These are phyloP conservation scores for Eupithecia pulchellata DNA, from an alignment of 2,888 invertebrate species.

Conservation along the genomic window DNA sequence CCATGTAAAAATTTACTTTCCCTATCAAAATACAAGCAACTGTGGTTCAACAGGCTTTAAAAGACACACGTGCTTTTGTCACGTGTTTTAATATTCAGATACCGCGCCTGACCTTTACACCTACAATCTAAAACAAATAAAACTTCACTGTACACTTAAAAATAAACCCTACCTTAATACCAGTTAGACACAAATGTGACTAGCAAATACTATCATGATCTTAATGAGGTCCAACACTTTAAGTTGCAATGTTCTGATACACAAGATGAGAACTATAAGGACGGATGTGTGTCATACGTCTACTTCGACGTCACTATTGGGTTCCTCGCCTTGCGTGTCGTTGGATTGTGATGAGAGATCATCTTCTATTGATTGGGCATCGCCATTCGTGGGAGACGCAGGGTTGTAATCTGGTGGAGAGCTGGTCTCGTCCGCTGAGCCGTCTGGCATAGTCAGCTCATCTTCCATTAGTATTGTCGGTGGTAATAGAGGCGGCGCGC, in stretches of 20 bases:
- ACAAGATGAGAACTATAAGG: constrained; percentile 46
- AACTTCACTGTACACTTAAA: constrained; percentile 40
- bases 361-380: constrained; percentile 30
- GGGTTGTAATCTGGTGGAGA: constrained; percentile 70
- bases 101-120: constrained; percentile 8
- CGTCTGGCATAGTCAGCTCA: constrained; percentile 55
- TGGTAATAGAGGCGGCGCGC: constrained; percentile 78
- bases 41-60: background rate
- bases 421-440: constrained; percentile 69
- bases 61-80: background rate
- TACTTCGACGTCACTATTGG: constrained; percentile 74
- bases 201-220: constrained; percentile 55
- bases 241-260: constrained; percentile 39
- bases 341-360: constrained; percentile 63
- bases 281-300: constrained; percentile 81
- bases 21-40: background rate
- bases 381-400: constrained; percentile 54
- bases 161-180: constrained; percentile 54
- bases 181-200: constrained; percentile 62
- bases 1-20: background rate
- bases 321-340: constrained; percentile 58
- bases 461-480: constrained; percentile 85
- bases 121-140: constrained; percentile 10
- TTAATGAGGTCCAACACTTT: constrained; percentile 42
- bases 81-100: background rate